Evolutionary conservation across 2,888 invertebrate species (phyloP).

Genomic region (Drosophila neotestacea): DNA sequence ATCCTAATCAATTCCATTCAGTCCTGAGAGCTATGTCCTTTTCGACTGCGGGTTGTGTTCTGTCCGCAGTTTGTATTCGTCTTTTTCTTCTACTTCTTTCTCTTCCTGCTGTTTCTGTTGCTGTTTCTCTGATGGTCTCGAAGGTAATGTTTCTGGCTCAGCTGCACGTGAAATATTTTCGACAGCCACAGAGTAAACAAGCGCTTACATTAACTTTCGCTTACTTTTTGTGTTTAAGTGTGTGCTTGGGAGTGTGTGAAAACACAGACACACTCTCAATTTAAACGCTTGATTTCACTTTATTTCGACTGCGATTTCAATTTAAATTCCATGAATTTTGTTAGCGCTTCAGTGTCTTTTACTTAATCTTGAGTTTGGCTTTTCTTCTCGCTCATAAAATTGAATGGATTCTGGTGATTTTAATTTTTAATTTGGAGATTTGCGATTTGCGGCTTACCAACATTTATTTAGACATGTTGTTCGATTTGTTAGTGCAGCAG

Average conservation of each 20-base stretch:
- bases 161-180: slow-evolving; percentile 78
- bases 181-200: slow-evolving; percentile 78
- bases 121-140: slow-evolving; percentile 45
- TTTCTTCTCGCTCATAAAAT: slow-evolving; percentile 54
- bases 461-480: slow-evolving; percentile 18
- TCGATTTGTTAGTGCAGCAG: slow-evolving; percentile 20
- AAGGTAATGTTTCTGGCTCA: slow-evolving; percentile 68
- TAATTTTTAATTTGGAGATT: slow-evolving; percentile 72
- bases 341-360: slow-evolving; percentile 55
- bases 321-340: slow-evolving; percentile 75
- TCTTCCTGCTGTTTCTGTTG: slow-evolving; percentile 22
- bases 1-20: slow-evolving; percentile 8
- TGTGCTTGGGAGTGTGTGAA: slow-evolving; percentile 13
- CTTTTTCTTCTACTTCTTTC: neutral
- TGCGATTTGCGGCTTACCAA: slow-evolving; percentile 35
- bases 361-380: slow-evolving; percentile 51
- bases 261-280: slow-evolving; percentile 51
- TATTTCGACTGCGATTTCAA: slow-evolving; percentile 81
- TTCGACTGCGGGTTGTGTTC: slow-evolving; percentile 25
- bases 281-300: slow-evolving; percentile 81
- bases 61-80: slow-evolving; percentile 11
- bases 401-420: slow-evolving; percentile 68
- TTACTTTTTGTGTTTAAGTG: slow-evolving; percentile 34
- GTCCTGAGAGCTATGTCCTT: slow-evolving; percentile 11
- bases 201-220: slow-evolving; percentile 74